Evolutionary conservation across 2,797 vertebrate species (phyloP).

Genomic region (Antennarius maculatus): DNA sequence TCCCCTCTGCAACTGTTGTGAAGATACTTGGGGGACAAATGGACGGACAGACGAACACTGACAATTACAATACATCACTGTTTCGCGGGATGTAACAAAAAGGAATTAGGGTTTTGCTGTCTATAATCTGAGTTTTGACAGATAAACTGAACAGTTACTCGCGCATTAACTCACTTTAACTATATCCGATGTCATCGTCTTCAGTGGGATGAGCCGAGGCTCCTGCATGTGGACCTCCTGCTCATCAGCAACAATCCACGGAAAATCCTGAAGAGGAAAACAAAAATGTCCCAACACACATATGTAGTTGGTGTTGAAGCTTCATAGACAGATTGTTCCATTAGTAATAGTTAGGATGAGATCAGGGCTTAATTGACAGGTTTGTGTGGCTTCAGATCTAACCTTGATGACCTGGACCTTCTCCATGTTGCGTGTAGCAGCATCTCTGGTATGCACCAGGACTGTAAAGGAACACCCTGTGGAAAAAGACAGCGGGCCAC

Average conservation of each 20-base stretch:
- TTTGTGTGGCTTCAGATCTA: slow-evolving; percentile 30
- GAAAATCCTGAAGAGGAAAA: slow-evolving; percentile 87
- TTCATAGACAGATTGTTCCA: background rate
- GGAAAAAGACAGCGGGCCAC: slow-evolving; percentile 16
- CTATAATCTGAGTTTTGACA: background rate
- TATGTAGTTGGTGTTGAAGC: background rate
- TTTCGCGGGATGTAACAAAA: too few species aligned
- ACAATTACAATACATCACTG: too few species aligned
- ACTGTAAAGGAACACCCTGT: slow-evolving; percentile 96
- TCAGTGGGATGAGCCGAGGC: slow-evolving; percentile 93
- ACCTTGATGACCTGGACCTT: slow-evolving; percentile 99
- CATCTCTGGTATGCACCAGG: slow-evolving; percentile 95
- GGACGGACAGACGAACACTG: too few species aligned
- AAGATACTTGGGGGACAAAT: too few species aligned
- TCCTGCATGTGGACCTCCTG: slow-evolving; percentile 97
- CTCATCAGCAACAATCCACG: slow-evolving; percentile 97
- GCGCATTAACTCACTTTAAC: slow-evolving; percentile 84
- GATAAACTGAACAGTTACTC: background rate
- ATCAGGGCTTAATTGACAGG: background rate
- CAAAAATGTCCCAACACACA: background rate
- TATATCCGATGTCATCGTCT: slow-evolving; percentile 97
- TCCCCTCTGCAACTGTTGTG: too few species aligned
- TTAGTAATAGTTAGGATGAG: background rate
- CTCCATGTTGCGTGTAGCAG: slow-evolving; percentile 96
- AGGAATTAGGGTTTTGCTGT: background rate